Evolutionary conservation across 2,797 vertebrate species (phyloP).

Genomic region (Darevskia nairensis): DNA sequence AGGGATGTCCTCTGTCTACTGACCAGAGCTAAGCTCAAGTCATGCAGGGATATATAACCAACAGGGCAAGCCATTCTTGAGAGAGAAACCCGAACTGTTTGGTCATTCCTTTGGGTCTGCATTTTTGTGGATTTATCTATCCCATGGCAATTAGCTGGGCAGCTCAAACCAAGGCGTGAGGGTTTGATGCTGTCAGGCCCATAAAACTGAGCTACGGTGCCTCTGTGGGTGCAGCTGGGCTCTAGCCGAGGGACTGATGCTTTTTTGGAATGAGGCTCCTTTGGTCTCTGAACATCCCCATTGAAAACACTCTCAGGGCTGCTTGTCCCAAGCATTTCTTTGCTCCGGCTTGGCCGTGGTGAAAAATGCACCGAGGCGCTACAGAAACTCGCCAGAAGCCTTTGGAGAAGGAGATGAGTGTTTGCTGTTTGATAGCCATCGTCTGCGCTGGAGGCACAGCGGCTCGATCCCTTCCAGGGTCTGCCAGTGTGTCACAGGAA

Average conservation of each 20-base stretch:
- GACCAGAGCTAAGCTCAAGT: neutral
- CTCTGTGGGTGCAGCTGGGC: neutral
- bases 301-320: neutral
- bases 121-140: neutral
- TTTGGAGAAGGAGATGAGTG: slow-evolving; percentile 7
- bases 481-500: neutral
- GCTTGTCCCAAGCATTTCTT: neutral
- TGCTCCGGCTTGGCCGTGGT: neutral
- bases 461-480: too few relatives aligned
- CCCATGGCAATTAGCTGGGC: neutral
- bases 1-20: too few relatives aligned
- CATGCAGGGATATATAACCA: neutral
- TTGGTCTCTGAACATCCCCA: neutral
- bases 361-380: neutral
- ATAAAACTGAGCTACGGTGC: too few relatives aligned
- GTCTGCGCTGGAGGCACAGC: neutral
- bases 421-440: slow-evolving; percentile 10
- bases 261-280: neutral
- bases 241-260: neutral
- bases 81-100: neutral
- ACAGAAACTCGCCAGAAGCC: neutral
- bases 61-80: neutral
- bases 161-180: neutral
- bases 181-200: neutral
- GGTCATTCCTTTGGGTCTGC: neutral